Evolutionary conservation across 2,113 vertebrate genomes (phyloP).

Genomic region (Chaetops frenatus): DNA sequence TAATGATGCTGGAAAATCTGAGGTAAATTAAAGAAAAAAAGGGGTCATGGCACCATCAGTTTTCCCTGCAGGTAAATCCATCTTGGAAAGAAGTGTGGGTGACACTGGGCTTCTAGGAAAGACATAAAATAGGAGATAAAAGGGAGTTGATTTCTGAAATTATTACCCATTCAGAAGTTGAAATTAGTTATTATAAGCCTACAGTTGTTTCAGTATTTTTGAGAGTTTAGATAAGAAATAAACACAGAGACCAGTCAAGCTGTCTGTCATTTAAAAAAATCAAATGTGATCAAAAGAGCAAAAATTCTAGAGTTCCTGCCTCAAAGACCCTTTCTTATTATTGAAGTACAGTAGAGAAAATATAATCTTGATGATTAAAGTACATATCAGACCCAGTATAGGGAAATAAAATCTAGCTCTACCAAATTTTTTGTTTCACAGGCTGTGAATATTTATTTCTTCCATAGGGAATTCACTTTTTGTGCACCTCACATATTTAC

Average conservation of each 20-base stretch:
- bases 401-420: neutral
- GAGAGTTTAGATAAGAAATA: neutral
- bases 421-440: neutral
- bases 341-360: neutral
- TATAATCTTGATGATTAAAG: neutral
- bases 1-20: neutral
- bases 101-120: neutral
- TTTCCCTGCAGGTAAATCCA: neutral
- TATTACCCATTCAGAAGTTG: neutral
- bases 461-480: neutral
- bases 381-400: neutral
- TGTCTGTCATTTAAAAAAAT: neutral
- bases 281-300: neutral
- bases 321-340: neutral
- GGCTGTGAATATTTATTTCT: neutral
- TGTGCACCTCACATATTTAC: neutral
- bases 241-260: neutral
- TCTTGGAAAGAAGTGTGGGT: neutral
- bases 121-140: neutral
- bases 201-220: neutral
- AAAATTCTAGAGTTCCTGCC: neutral
- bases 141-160: neutral
- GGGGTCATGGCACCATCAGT: neutral
- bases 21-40: neutral
- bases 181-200: neutral